Base-by-base conservation (phyloP, 2,113 vertebrate species). In the Dolichallabes microphthalmus region DNA sequence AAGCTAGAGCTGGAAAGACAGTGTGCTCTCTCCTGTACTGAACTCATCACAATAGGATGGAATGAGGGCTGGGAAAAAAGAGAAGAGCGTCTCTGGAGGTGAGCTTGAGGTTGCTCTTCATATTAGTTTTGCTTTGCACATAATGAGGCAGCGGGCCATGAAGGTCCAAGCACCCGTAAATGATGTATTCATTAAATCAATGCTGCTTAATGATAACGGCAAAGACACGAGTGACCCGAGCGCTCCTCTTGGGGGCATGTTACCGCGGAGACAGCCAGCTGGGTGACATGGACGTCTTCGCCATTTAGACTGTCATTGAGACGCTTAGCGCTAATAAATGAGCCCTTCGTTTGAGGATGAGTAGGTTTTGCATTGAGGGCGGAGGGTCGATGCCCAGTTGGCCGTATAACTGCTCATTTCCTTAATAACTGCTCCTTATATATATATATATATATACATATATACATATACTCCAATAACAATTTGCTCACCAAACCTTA, bases 111-210 rank as follows among this genome's bases (percentile, higher is more conserved):
- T 94, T 93, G 92, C 93, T 90, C 91, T 90, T 79, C 90, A 90
- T 93, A 93, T 94, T 92, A 94, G 92, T 94, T 93, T 89, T 93
- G 93, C 90, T 92, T 93, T 92, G 92, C 91, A 94, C 93, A 94
- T 94, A 94, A 94, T 94, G 93, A 94, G 84, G 93, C 94, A 78
- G 88, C 83, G 68, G 91, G 93, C 93, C 93, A 91, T 95, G 93
- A 95, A 95, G 94, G 94, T 93, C 94, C 94, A 94, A 94, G 93
- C 92, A 88, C 91, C 93, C 90, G 92, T 93, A 94, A 94, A 94
- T 88, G 90, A 89, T 66, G 89, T 88, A 90, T 94, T 94, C 92
- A 94, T 95, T 94, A 95, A 93, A 93, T 93, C 91, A 91, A 90
- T 92, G 92, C 91, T 92, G 93, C 92, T 94, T 93, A 94, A 94